These are phyloP conservation scores for Idris sp. DNA, from an alignment of 1,140 invertebrate species.

Conservation along the genomic window DNA sequence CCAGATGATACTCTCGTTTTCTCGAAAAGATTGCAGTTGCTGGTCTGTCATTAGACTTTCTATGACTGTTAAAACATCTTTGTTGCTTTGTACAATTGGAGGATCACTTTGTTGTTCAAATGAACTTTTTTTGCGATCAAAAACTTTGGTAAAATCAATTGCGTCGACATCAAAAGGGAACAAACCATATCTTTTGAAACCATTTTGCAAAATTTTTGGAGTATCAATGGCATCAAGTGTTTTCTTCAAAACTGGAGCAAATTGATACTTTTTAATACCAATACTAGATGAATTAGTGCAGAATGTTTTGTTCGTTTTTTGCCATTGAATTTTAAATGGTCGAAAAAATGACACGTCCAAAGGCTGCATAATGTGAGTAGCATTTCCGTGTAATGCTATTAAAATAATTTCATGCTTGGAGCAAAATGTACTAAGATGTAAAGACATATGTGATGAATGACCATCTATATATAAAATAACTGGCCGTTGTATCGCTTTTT, in stretches of 20 bases:
- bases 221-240: background rate
- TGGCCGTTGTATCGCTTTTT: constrained; percentile 59
- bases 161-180: constrained; percentile 15
- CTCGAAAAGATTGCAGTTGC: no score
- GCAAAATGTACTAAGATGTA: constrained; percentile 56
- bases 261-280: constrained; percentile 8
- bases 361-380: no score
- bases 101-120: no score
- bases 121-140: no score
- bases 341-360: constrained; percentile 17
- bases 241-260: constrained; percentile 12
- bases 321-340: constrained; percentile 3
- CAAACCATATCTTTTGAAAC: constrained; percentile 15
- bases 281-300: background rate
- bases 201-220: constrained; percentile 9
- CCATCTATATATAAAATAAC: constrained; percentile 71
- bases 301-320: constrained; percentile 2
- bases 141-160: background rate
- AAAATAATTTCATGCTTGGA: constrained; percentile 7
- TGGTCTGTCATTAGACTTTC: no score
- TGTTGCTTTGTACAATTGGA: no score
- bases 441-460: constrained; percentile 62
- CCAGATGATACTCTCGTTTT: no score
- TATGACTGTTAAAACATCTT: no score
- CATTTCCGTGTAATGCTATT: constrained; percentile 9